Conservation (phyloP, 2,113 vertebrate genomes). For the Aptenodytes patagonicus region DNA sequence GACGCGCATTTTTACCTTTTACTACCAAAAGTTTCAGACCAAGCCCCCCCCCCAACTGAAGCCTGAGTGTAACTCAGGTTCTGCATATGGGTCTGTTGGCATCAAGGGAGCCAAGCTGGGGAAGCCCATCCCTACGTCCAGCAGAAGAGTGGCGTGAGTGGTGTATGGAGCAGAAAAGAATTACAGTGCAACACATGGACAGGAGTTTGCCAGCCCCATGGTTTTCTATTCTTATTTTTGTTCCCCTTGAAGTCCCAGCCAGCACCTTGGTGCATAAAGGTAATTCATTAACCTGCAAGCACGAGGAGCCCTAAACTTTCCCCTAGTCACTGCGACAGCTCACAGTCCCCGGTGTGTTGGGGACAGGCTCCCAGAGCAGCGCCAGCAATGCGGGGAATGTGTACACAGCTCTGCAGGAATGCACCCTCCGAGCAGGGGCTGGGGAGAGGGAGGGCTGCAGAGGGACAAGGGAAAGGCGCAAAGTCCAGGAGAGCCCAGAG, state of each 20-base stretch:
- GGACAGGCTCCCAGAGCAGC: not conserved
- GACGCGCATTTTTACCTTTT: not conserved
- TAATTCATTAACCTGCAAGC: conserved; percentile 41
- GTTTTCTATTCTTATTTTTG: not conserved
- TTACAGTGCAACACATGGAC: accelerated
- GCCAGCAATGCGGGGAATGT: not conserved
- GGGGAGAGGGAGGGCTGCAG: not conserved
- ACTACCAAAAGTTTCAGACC: not conserved
- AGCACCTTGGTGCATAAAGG: not conserved
- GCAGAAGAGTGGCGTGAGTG: not conserved
- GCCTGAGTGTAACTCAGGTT: not conserved
- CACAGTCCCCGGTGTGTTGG: accelerated
- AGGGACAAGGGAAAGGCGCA: not conserved
- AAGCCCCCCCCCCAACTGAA: not conserved
- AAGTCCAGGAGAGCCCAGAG: not conserved
- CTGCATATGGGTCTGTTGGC: accelerated
- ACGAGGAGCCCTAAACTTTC: not conserved
- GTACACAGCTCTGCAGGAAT: not conserved
- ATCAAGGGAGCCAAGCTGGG: not conserved
- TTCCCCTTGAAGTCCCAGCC: not conserved
- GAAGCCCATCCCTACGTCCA: accelerated
- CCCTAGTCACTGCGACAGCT: not conserved
- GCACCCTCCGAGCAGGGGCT: not conserved
- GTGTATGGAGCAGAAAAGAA: not conserved
- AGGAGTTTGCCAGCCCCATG: not conserved